Evolutionary conservation across 2,113 vertebrate species (phyloP).

Genomic region (Phycodurus eques): DNA sequence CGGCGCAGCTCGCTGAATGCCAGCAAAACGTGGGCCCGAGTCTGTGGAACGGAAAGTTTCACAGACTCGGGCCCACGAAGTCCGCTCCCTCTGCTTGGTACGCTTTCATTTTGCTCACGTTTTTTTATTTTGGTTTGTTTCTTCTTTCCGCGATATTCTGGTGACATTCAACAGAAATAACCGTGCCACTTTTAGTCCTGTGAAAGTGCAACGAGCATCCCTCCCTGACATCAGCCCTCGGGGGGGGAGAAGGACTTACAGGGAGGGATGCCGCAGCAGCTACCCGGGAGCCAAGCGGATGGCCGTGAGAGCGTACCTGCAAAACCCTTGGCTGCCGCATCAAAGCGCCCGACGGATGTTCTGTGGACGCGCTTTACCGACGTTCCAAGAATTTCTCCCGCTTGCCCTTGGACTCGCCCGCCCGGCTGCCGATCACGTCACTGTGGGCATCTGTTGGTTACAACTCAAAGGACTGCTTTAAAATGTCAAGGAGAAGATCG

Average conservation of each 20-base stretch:
- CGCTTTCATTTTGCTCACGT: background rate
- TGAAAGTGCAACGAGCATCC: slow-evolving; percentile 29
- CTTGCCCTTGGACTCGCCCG: slow-evolving; percentile 2
- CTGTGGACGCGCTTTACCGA: slow-evolving; percentile 19
- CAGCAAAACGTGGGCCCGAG: slow-evolving; percentile 33
- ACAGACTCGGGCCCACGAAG: too few relatives aligned
- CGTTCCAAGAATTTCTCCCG: background rate
- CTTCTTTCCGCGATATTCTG: slow-evolving; percentile 3
- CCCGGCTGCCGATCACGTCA: background rate
- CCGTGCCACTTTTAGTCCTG: slow-evolving; percentile 17
- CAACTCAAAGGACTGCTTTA: background rate
- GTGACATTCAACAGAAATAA: slow-evolving; percentile 11
- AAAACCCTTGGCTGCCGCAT: slow-evolving; percentile 36
- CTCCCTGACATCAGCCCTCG: slow-evolving; percentile 35
- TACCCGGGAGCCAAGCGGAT: slow-evolving; percentile 20
- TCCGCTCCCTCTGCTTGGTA: background rate
- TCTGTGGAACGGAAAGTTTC: slow-evolving; percentile 11
- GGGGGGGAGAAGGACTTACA: slow-evolving; percentile 22
- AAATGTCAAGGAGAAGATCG: too few relatives aligned
- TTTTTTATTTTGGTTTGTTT: background rate
- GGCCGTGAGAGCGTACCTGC: slow-evolving; percentile 32
- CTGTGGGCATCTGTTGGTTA: background rate
- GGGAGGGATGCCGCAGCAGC: slow-evolving; percentile 8
- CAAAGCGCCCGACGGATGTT: slow-evolving; percentile 31
- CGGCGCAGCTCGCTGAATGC: slow-evolving; percentile 25